Conservation (phyloP, 2,888 invertebrate species). For the Clanis bilineata region DNA sequence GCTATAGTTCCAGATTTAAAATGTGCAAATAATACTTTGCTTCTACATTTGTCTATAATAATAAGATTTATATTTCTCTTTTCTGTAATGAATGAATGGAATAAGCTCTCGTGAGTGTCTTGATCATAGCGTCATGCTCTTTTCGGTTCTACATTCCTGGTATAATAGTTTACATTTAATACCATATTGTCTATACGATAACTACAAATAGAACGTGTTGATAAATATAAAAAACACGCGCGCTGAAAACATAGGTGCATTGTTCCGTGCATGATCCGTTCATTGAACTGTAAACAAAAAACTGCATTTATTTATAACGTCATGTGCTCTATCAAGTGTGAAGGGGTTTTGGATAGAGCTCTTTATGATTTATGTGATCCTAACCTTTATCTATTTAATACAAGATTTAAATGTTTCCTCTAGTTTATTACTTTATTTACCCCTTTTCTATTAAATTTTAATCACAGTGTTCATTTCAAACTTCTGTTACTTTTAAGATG, state of each 20-base stretch:
- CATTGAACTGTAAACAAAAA: conserved; percentile 18
- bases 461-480: too few relatives aligned
- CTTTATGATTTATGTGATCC: neutral
- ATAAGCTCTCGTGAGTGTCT: neutral
- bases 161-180: neutral
- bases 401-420: too few relatives aligned
- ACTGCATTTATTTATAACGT: conserved; percentile 8
- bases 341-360: conserved; percentile 7
- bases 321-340: conserved; percentile 7
- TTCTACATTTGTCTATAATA: neutral
- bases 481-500: too few relatives aligned
- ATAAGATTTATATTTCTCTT: neutral
- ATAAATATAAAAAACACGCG: conserved; percentile 1
- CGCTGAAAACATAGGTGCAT: conserved; percentile 5
- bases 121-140: neutral
- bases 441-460: too few relatives aligned
- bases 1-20: neutral
- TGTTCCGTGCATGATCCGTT: conserved; percentile 4
- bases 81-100: neutral
- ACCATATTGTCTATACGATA: neutral
- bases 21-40: neutral
- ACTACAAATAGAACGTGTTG: conserved; percentile 5
- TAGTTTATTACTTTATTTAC: too few relatives aligned
- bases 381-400: too few relatives aligned
- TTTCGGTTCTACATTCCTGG: neutral